phyloP scores from a whole-genome alignment of 2,113 vertebrate species.

The Cnemophilus loriae region DNA sequence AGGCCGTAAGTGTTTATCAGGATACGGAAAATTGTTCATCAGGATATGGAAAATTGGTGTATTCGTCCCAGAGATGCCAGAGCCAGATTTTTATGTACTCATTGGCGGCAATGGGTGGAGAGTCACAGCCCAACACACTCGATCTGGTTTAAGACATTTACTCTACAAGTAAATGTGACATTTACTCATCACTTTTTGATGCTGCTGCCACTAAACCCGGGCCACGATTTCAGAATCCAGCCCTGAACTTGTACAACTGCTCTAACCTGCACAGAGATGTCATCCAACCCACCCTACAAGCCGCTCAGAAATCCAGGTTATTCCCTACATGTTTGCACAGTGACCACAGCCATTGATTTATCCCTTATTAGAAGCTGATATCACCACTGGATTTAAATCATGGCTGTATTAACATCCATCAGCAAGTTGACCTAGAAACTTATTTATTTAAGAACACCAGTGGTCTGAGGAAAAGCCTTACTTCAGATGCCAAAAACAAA shows the following conservation, averaged over 20 bases:
- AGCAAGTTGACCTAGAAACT: constrained; percentile 61
- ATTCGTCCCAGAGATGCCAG: not conserved
- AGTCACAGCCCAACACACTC: not conserved
- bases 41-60: not conserved
- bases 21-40: not conserved
- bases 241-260: not conserved
- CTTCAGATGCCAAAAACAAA: constrained; percentile 64
- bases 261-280: not conserved
- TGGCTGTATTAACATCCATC: not conserved
- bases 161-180: not conserved
- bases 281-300: not conserved
- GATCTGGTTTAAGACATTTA: not conserved
- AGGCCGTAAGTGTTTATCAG: not conserved
- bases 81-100: not conserved
- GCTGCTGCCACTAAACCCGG: not conserved
- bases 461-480: constrained; percentile 49
- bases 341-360: not conserved
- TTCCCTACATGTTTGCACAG: not conserved
- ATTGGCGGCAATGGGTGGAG: not conserved
- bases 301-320: not conserved
- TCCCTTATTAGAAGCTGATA: not conserved
- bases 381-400: not conserved
- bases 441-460: constrained; percentile 64
- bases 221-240: not conserved
- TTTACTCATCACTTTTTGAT: not conserved